Evolutionary conservation across 2,888 invertebrate species (phyloP), one percentile per base, ranked within the genome.

Genomic region (Deilephila porcellus): DNA sequence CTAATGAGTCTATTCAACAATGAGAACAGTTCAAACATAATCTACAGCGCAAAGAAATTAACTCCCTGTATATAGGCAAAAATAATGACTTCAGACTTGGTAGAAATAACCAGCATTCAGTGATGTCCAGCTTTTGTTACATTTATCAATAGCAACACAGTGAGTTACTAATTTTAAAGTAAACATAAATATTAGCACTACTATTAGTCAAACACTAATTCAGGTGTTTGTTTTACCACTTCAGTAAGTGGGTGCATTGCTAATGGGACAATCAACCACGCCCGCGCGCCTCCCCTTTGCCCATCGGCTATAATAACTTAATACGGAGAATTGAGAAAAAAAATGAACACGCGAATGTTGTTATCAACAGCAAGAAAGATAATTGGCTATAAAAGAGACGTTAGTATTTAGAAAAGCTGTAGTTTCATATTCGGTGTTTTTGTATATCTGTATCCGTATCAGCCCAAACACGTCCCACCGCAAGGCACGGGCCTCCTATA

Each of bases 211-310:
- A 45, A 67, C 25, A 52, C 45, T 52, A 37, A 64, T 64, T 45
- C 17, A 63, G 34, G 63, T 63, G 34, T 34, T 63, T 52, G 64
- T 67, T 67, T 67, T 45, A 45, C 25, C 4, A 25, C 67, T 11
- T 25, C 25, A 52, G 45, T 80, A 82, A 81, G 82, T 78, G 81
- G 77, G 81, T 76, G 81, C 78, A 78, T 72, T 72, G 74, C 81
- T 67, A 67, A 67, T 67, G 45, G 67, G 67, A 67, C 67, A 67
- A 45, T 11, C 45, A 78, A 80, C 85, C 88, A 88, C 92, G 91
- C 91, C 91, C 79, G 80, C 79, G 74, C 79, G 81, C 91, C 91
- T 91, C 92, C 87, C 78, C 29, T 74, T 82, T 89, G 87, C 89
- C 90, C 85, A 81, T 83, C 20, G 75, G 72, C 72, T 72, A 76